Percentiles rank a stretch among this genome's conserved stretches.
These are phyloP conservation scores for Loripinus fragilis DNA, from an alignment of 2,888 invertebrate genomes.

Conservation along the genomic window DNA sequence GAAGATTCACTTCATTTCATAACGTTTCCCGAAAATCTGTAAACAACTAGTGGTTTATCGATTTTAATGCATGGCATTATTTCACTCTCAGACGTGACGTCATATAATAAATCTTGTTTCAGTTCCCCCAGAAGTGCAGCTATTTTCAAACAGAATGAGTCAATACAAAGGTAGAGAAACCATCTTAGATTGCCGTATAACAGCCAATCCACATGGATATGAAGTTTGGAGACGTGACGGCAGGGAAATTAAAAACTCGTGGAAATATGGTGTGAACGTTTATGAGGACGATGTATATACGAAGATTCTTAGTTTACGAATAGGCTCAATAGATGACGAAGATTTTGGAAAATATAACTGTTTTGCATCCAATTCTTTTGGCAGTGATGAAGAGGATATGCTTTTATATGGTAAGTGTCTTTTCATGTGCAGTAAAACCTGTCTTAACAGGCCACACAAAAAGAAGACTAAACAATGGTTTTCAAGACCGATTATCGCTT, in stretches of 20 bases:
- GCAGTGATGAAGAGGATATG: constrained; percentile 70
- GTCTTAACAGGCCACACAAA: too few species aligned
- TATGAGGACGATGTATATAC: constrained; percentile 76
- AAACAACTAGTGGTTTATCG: too few species aligned
- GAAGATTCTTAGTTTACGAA: constrained; percentile 73
- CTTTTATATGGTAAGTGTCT: constrained; percentile 71
- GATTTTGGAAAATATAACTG: constrained; percentile 77
- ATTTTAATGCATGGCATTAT: too few species aligned
- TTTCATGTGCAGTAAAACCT: too few species aligned
- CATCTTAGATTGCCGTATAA: constrained; percentile 80
- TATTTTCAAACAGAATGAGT: constrained; percentile 77
- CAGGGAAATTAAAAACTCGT: constrained; percentile 64
- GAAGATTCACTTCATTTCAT: too few species aligned
- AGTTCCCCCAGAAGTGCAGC: constrained; percentile 80
- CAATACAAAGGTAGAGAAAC: constrained; percentile 78
- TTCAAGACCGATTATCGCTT: too few species aligned
- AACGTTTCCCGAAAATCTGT: too few species aligned
- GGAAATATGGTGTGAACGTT: constrained; percentile 75
- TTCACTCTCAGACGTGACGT: too few species aligned
- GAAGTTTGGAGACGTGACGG: constrained; percentile 77
- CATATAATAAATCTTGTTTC: too few species aligned
- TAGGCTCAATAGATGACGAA: constrained; percentile 62
- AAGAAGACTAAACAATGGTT: too few species aligned
- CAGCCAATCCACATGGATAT: constrained; percentile 77
- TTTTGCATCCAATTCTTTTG: constrained; percentile 70